These are phyloP conservation scores for Spondyliosoma cantharus DNA, from an alignment of 2,797 vertebrate genomes.

Conservation along the genomic window DNA sequence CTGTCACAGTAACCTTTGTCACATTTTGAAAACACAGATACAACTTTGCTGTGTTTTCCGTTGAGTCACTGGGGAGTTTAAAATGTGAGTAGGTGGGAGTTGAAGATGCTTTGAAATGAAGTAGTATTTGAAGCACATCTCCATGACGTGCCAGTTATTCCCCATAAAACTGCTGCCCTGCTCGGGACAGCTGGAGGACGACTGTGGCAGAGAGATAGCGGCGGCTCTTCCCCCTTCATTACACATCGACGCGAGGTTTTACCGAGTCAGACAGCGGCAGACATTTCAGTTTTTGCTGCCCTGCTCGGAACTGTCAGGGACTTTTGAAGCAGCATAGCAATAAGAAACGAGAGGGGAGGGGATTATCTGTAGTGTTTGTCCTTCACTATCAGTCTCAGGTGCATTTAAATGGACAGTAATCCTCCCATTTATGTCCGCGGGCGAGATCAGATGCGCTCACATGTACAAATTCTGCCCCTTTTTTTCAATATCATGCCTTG, in stretches of 20 bases:
- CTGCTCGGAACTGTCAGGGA: slow-evolving; percentile 20
- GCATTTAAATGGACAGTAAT: slow-evolving; percentile 49
- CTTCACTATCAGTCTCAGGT: slow-evolving; percentile 51
- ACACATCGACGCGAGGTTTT: slow-evolving; percentile 41
- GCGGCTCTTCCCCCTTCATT: slow-evolving; percentile 18
- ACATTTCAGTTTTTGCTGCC: slow-evolving; percentile 26
- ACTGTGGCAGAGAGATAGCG: slow-evolving; percentile 49
- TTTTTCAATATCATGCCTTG: slow-evolving; percentile 15
- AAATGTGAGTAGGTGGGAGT: not conserved
- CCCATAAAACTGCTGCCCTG: slow-evolving; percentile 4
- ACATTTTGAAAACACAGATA: not conserved
- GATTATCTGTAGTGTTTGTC: slow-evolving; percentile 54
- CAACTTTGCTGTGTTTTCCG: not conserved
- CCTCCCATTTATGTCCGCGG: slow-evolving; percentile 38
- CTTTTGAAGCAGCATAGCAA: not conserved
- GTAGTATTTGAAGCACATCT: slow-evolving; percentile 34
- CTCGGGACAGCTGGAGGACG: slow-evolving; percentile 27
- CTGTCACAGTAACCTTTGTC: not conserved
- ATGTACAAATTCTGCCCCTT: slow-evolving; percentile 22
- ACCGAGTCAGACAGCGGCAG: slow-evolving; percentile 31
- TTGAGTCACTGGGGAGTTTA: not conserved
- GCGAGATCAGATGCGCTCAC: slow-evolving; percentile 13
- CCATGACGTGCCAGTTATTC: slow-evolving; percentile 15
- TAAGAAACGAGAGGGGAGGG: not conserved
- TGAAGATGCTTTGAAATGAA: slow-evolving; percentile 19